phyloP scores from a whole-genome alignment of 2,113 vertebrate species.

The Triplophysa siluroides region DNA sequence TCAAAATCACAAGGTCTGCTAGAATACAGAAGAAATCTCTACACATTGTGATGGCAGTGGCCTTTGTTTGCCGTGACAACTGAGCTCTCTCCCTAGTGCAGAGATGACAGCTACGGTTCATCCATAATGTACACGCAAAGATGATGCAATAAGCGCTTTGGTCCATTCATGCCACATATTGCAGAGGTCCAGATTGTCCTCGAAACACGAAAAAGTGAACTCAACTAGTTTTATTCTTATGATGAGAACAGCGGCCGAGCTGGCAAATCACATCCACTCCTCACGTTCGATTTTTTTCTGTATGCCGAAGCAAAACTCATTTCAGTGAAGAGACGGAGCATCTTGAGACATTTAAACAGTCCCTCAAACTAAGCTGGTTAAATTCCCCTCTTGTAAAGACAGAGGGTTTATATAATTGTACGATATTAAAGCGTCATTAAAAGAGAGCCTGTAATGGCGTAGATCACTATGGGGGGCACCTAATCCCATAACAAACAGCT shows the following conservation, averaged over 20 bases:
- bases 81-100: neutral
- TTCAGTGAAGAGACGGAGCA: neutral
- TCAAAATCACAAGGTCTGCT: conserved; percentile 50
- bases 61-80: neutral
- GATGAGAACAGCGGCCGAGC: neutral
- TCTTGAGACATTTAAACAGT: neutral
- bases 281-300: neutral
- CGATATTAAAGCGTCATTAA: conserved; percentile 36
- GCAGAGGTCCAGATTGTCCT: too few relatives aligned
- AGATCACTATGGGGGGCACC: conserved; percentile 54
- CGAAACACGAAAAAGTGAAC: too few relatives aligned
- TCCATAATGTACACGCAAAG: neutral
- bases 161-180: neutral
- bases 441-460: conserved; percentile 35
- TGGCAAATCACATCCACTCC: neutral
- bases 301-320: neutral
- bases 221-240: neutral
- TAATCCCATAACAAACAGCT: conserved; percentile 65
- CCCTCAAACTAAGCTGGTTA: conserved; percentile 8
- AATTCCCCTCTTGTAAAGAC: conserved; percentile 27
- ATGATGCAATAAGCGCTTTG: neutral
- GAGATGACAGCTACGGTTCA: neutral
- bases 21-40: neutral
- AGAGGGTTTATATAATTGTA: conserved; percentile 18
- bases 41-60: neutral